Conservation (phyloP, 2,888 invertebrate genomes). For the Scaptodrosophila latifasciaeformis region DNA sequence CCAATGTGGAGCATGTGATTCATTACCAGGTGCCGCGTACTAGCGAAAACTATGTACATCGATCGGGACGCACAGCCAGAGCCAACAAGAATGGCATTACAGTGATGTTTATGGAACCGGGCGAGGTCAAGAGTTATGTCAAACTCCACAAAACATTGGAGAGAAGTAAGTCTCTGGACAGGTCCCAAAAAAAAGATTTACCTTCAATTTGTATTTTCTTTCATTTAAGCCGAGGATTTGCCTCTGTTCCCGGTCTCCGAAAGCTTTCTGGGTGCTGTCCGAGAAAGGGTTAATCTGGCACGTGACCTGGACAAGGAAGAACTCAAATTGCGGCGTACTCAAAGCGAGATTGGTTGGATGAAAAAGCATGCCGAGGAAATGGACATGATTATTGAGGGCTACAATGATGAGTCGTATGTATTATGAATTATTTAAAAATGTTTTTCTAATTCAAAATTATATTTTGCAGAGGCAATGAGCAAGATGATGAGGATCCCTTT, state of each 20-base stretch:
- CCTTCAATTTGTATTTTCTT: background rate
- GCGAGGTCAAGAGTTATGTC: constrained; percentile 86
- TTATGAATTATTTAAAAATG: background rate
- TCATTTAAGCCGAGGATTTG: constrained; percentile 83
- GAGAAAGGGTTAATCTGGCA: constrained; percentile 85
- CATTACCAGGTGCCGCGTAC: constrained; percentile 98
- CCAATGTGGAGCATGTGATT: constrained; percentile 93
- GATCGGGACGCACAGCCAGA: constrained; percentile 97
- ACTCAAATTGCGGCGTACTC: constrained; percentile 79
- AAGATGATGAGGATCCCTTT: constrained; percentile 72
- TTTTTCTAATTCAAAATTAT: background rate
- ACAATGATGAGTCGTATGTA: constrained; percentile 74
- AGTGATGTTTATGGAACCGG: constrained; percentile 91
- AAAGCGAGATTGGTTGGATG: constrained; percentile 88
- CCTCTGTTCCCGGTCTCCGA: constrained; percentile 87
- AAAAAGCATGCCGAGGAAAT: constrained; percentile 90
- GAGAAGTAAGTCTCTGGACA: constrained; percentile 84
- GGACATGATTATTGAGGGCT: constrained; percentile 92
- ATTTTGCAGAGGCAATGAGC: constrained; percentile 60
- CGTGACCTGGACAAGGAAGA: constrained; percentile 87
- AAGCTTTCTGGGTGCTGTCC: constrained; percentile 79
- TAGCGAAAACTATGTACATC: constrained; percentile 96
- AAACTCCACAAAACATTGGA: constrained; percentile 89
- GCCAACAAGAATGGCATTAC: constrained; percentile 92
- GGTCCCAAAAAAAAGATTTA: too few relatives aligned